A percentile compares a stretch with the other conserved stretches of the same genome.
These are phyloP conservation scores for Drosophila parthenogenetica DNA, from an alignment of 2,888 invertebrate genomes.

Conservation along the genomic window DNA sequence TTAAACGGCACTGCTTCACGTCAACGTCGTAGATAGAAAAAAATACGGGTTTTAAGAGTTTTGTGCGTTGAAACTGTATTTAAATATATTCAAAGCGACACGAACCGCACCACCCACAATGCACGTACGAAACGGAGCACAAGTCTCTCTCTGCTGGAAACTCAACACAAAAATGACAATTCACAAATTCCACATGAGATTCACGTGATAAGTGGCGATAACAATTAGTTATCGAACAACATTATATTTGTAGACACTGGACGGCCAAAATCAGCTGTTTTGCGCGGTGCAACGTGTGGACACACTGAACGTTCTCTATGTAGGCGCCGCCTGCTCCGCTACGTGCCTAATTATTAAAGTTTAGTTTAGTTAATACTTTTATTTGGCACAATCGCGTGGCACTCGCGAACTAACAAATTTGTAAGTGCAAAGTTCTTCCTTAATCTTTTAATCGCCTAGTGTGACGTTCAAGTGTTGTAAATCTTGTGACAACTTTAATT, in stretches of 20 bases:
- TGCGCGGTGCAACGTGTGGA: slow-evolving; percentile 27
- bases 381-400: slow-evolving; percentile 43
- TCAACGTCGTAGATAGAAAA: slow-evolving; percentile 30
- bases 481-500: slow-evolving; percentile 15
- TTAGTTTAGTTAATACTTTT: slow-evolving; percentile 64
- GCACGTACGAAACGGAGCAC: slow-evolving; percentile 61
- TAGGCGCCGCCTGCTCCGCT: slow-evolving; percentile 49
- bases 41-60: slow-evolving; percentile 33
- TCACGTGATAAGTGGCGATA: slow-evolving; percentile 64
- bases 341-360: slow-evolving; percentile 59
- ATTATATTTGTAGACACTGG: slow-evolving; percentile 35
- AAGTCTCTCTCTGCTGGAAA: slow-evolving; percentile 65
- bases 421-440: slow-evolving; percentile 37
- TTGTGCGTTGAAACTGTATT: slow-evolving; percentile 56
- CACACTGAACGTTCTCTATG: slow-evolving; percentile 51
- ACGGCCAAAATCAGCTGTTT: slow-evolving; percentile 35
- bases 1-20: slow-evolving; percentile 52
- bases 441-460: not conserved
- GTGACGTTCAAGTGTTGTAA: slow-evolving; percentile 6
- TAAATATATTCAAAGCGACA: slow-evolving; percentile 76
- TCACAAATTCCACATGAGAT: slow-evolving; percentile 61
- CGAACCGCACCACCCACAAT: slow-evolving; percentile 75
- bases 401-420: slow-evolving; percentile 37
- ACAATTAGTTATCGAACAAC: slow-evolving; percentile 19
- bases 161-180: slow-evolving; percentile 77